A percentile compares a stretch with the other conserved stretches of the same genome.
phyloP scores from a whole-genome alignment of 1,140 invertebrate genomes.

The Thaumatotibia leucotreta region DNA sequence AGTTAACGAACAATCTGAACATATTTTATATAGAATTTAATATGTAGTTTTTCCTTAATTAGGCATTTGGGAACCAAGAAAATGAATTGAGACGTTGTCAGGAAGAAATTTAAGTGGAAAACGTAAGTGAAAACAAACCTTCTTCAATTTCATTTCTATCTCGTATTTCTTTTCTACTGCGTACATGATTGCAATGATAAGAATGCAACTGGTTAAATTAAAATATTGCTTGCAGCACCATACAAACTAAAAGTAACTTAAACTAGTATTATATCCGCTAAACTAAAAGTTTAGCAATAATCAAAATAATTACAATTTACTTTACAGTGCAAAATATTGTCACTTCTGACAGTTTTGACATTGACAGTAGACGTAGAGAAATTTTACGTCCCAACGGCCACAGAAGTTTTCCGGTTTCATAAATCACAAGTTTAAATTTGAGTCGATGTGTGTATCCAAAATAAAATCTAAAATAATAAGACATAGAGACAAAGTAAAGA shows the following conservation, averaged over 20 bases:
- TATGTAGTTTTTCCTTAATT: no score
- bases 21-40: not conserved
- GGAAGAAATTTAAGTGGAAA: not conserved
- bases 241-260: not conserved
- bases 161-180: slow-evolving; percentile 69
- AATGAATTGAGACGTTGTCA: not conserved
- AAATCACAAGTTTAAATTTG: no score
- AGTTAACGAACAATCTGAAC: not conserved
- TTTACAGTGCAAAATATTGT: not conserved
- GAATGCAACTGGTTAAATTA: no score
- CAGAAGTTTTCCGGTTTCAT: no score
- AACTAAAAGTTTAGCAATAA: not conserved
- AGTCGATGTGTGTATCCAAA: no score
- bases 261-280: not conserved
- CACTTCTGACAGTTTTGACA: not conserved
- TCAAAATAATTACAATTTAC: not conserved
- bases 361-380: no score
- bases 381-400: no score
- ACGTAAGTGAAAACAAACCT: slow-evolving; percentile 35
- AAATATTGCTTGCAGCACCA: not conserved
- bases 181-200: slow-evolving; percentile 39
- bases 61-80: no score
- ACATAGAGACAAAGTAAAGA: no score
- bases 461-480: no score
- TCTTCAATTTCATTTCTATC: slow-evolving; percentile 72